Percentiles rank a stretch among this genome's conserved stretches.
These are phyloP conservation scores for Lasioglossum albipes DNA, from an alignment of 1,140 invertebrate species.

Conservation along the genomic window DNA sequence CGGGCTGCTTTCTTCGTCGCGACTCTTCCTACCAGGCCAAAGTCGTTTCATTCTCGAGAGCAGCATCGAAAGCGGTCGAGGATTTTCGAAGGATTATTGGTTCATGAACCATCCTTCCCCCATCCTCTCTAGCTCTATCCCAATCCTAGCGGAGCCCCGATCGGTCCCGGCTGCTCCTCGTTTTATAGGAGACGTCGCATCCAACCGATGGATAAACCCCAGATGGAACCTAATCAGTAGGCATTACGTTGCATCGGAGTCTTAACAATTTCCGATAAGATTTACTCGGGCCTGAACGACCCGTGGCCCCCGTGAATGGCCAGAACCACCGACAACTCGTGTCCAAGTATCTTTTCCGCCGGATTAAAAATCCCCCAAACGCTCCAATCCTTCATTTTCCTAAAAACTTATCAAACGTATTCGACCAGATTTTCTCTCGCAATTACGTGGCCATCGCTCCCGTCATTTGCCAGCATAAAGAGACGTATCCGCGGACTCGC, in stretches of 20 bases:
- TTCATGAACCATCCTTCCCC: slow-evolving; percentile 43
- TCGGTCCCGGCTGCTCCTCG: slow-evolving; percentile 9
- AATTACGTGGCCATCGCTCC: no score
- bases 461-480: no score
- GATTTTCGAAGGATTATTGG: slow-evolving; percentile 63
- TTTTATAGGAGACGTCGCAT: slow-evolving; percentile 35
- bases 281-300: slow-evolving; percentile 16
- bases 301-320: no score
- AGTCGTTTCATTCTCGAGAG: slow-evolving; percentile 41
- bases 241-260: slow-evolving; percentile 31
- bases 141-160: background rate
- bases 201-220: slow-evolving; percentile 8
- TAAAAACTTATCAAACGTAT: no score
- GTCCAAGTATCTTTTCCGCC: background rate
- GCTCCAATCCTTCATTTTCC: no score
- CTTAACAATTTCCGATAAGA: slow-evolving; percentile 50
- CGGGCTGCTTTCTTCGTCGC: background rate
- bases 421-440: no score
- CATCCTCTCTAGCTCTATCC: background rate
- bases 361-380: no score
- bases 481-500: no score
- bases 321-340: no score
- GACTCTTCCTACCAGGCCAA: background rate
- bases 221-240: slow-evolving; percentile 45
- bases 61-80: slow-evolving; percentile 42